Base-by-base conservation (phyloP, 1,140 invertebrate species). In the Danaus plexippus region DNA sequence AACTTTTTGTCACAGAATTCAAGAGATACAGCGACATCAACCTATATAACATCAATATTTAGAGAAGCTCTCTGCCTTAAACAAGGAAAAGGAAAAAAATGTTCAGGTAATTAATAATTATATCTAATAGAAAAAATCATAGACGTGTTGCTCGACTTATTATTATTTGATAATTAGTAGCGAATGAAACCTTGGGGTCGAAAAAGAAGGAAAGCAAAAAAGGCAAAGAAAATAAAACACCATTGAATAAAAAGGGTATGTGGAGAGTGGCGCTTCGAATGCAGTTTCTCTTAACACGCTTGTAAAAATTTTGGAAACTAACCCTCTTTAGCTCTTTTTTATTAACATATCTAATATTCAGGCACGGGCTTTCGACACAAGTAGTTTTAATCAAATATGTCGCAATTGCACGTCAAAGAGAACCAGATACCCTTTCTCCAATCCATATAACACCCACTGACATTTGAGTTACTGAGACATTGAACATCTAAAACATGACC, bases 61-160 rank as follows among this genome's bases (percentile, higher is more conserved):
- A 73, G 86, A 67, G 86, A 88, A 75, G 67, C 76, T 11, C 57
- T 87, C 53, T 88, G 85, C 67, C 70, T 87, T 54, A 87, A 85
- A 71, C 83, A 87, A 66, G 80, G 79, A 53, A 88, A 86, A 80
- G 84, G 85, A 65, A 86, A 87, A 65, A 82, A 82, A 73, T 67
- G 71, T 61, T 79, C 80, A 76, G 84, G 85, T 87, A 73, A 60
- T 43, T 64, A 8, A n/a, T n/a, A 40, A 43, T 43, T 42, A 43
- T 11, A 11, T 1, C 22, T 32, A 7, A 7, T 32, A 32, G 22
- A 32, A 32, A 32, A 2, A 32, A 32, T 32, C 22, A 8, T 32
- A 32, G 22, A 32, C 22, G 6, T 32, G 22, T 32, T 32, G 5
- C 22, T 32, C 4, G 10, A 47, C 11, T 52, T 47, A 47, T 58